These are phyloP conservation scores for Caenorhabditis panamensis DNA, from an alignment of 2,888 invertebrate species.

Conservation along the genomic window DNA sequence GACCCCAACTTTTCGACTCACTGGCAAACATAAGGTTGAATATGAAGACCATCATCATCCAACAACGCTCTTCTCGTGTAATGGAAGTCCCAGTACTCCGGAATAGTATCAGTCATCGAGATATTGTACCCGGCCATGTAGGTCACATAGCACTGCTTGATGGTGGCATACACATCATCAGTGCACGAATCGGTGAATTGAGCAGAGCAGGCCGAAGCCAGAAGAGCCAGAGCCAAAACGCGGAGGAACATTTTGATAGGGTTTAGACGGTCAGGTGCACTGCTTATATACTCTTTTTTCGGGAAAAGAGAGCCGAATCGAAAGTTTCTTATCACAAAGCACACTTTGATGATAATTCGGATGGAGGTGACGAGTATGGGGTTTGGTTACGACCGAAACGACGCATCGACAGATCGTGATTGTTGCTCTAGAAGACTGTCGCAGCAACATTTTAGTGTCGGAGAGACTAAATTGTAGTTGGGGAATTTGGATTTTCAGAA, in stretches of 20 bases:
- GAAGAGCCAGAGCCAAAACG: constrained; percentile 5
- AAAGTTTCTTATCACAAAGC: constrained; percentile 21
- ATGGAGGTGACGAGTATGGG: not conserved
- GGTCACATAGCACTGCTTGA: constrained; percentile 60
- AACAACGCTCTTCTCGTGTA: constrained; percentile 50
- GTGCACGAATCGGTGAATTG: constrained; percentile 56
- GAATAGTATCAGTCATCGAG: constrained; percentile 57
- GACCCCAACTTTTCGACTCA: too few species aligned
- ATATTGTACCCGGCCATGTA: constrained; percentile 65
- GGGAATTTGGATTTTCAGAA: not conserved
- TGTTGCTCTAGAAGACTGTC: too few species aligned
- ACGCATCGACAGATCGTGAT: too few species aligned
- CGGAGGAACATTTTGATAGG: constrained; percentile 11
- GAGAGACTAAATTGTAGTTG: constrained; percentile 39
- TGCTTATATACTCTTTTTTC: constrained; percentile 11
- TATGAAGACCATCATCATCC: constrained; percentile 58
- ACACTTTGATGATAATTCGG: constrained; percentile 38
- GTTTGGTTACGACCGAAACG: not conserved
- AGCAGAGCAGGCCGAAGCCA: not conserved
- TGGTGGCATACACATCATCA: constrained; percentile 30
- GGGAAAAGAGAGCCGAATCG: not conserved
- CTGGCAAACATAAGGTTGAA: constrained; percentile 67
- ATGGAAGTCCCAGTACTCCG: constrained; percentile 67
- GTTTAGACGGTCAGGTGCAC: not conserved
- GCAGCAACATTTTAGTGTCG: constrained; percentile 36